A percentile compares a stretch with the other conserved stretches of the same genome.
Evolutionary conservation across 2,888 invertebrate species (phyloP).

Genomic region (Synergus gifuensis): DNA sequence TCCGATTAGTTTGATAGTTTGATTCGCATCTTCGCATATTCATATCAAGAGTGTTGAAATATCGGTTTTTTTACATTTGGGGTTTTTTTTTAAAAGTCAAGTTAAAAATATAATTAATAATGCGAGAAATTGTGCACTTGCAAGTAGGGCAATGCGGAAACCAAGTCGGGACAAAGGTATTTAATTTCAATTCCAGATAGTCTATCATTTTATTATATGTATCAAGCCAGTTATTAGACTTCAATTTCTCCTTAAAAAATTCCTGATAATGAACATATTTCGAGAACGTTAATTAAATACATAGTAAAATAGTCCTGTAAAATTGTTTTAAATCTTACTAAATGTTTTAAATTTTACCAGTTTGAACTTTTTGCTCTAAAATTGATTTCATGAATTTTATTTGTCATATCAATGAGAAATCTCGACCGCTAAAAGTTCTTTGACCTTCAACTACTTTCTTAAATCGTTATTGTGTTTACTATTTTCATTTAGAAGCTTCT

Average conservation of each 20-base stretch:
- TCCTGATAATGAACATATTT: not conserved
- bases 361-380: not conserved
- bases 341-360: too few species aligned
- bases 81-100: not conserved
- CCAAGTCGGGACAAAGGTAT: constrained; percentile 88
- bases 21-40: not conserved
- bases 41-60: not conserved
- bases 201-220: not conserved
- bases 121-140: constrained; percentile 90
- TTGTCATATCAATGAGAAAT: not conserved
- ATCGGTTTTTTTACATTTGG: not conserved
- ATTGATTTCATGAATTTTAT: not conserved
- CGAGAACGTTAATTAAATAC: not conserved
- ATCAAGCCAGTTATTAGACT: not conserved
- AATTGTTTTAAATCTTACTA: not conserved
- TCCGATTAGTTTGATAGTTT: not conserved
- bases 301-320: not conserved
- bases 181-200: constrained; percentile 50
- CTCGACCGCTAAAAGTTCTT: not conserved
- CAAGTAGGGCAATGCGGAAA: constrained; percentile 94
- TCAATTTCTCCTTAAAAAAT: not conserved
- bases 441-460: not conserved
- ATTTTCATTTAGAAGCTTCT: not conserved
- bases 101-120: constrained; percentile 79
- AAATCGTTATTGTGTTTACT: not conserved